A percentile compares a stretch with the other conserved stretches of the same genome.
phyloP scores from a whole-genome alignment of 2,888 invertebrate genomes.

The Calliphora vomitoria region DNA sequence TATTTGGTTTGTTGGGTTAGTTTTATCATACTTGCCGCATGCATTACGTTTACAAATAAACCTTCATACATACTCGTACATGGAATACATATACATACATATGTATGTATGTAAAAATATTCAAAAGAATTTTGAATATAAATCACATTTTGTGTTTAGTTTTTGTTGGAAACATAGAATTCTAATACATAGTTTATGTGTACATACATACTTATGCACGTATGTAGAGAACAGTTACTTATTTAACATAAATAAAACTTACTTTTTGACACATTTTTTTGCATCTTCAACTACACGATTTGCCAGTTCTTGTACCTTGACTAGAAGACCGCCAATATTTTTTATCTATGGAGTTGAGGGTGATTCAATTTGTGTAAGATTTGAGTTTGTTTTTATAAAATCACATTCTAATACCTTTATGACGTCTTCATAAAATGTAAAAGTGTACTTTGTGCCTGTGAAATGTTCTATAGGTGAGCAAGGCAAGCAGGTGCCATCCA shows the following conservation, averaged over 20 bases:
- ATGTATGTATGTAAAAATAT: no score
- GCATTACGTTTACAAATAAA: no score
- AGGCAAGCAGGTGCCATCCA: slow-evolving; percentile 91
- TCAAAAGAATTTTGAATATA: no score
- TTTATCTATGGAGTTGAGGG: slow-evolving; percentile 86
- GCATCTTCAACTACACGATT: slow-evolving; percentile 88
- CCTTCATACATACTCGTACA: no score
- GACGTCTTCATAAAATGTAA: slow-evolving; percentile 93
- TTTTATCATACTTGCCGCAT: no score
- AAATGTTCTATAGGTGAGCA: slow-evolving; percentile 86
- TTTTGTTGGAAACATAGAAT: no score
- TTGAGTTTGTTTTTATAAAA: not conserved
- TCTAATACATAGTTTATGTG: no score
- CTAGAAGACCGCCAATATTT: slow-evolving; percentile 88
- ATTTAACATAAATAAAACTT: slow-evolving; percentile 73
- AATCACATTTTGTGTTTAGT: no score
- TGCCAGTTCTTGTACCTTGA: slow-evolving; percentile 88
- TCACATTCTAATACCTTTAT: slow-evolving; percentile 85
- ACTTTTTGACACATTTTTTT: slow-evolving; percentile 87
- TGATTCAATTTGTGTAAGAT: not conserved
- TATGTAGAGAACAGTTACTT: no score
- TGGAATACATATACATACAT: no score
- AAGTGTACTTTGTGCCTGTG: slow-evolving; percentile 85
- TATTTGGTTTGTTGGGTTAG: not conserved
- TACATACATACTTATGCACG: no score